Evolutionary conservation across 2,113 vertebrate species (phyloP), one percentile per base, ranked within the genome.

Genomic region (Jaculus jaculus): DNA sequence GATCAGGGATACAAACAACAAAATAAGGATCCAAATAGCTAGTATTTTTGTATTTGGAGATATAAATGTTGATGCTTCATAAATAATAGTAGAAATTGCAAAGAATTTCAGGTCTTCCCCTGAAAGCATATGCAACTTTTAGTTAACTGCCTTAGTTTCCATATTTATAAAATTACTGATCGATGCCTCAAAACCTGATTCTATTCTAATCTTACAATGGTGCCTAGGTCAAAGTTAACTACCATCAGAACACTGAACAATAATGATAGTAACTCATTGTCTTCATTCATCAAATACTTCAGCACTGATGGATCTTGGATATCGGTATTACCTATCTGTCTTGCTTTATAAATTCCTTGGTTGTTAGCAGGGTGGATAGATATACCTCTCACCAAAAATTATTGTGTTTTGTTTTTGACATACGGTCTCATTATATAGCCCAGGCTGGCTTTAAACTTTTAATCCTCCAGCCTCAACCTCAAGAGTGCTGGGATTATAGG

Each of bases 91-190:
- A 66, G 32, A 87, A 88, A 73, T 72, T 81, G 34, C 30, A 30
- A 80, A 39, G 34, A 73, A 80, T 73, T 13, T 61, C 37, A 86
- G 39, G 47, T 20, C 10, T 80, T 11, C 11, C n/a, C 34, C 39
- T 60, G 10, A 91, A 24, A 63, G n/a, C 69, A 66, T 42, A 17
- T 77, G n/a, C 37, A 92, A 79, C 23, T 7, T 18, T 78, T 79
- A 80, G 28, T 61, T 30, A 75, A 90, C 5, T 17, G 93, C 24
- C 23, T 88, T 66, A 42, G 39, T 80, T 94, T 87, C 34, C 63
- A 65, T 75, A 81, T 84, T 75, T 84, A 20, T 86, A 75, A 94
- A 90, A 81, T 85, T 5, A 69, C 79, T 85, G 21, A 58, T 15
- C 73, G 42, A 28, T 58, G 3, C 63, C 34, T 71, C 20, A 80